A percentile compares a stretch with the other conserved stretches of the same genome.
Evolutionary conservation across 1,140 invertebrate species (phyloP).

Genomic region (Cephus cinctus): DNA sequence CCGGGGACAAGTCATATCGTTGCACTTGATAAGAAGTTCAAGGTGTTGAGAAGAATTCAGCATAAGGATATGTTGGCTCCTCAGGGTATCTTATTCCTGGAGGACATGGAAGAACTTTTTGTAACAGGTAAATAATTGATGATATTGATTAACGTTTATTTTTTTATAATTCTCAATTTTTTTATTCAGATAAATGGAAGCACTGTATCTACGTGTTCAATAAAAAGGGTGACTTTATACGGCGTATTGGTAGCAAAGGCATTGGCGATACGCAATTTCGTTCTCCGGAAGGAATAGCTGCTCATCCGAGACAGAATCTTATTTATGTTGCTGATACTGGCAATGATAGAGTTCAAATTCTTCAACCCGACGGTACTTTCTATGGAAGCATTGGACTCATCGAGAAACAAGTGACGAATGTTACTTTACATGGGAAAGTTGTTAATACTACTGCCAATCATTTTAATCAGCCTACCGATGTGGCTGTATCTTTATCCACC

Average conservation of each 20-base stretch:
- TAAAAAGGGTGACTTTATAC: slow-evolving; percentile 60
- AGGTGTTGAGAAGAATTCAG: slow-evolving; percentile 52
- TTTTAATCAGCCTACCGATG: slow-evolving; percentile 69
- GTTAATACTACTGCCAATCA: slow-evolving; percentile 38
- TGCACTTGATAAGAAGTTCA: slow-evolving; percentile 60
- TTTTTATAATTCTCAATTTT: not conserved
- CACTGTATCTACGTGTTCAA: slow-evolving; percentile 76
- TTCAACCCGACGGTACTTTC: slow-evolving; percentile 20
- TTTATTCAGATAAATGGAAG: slow-evolving; percentile 66
- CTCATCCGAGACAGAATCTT: slow-evolving; percentile 57
- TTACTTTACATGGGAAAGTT: slow-evolving; percentile 10
- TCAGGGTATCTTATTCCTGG: slow-evolving; percentile 66
- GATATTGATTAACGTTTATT: slow-evolving; percentile 1
- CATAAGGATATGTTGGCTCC: slow-evolving; percentile 65
- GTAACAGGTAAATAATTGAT: slow-evolving; percentile 54
- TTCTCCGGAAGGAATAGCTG: slow-evolving; percentile 73
- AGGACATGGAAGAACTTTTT: slow-evolving; percentile 61
- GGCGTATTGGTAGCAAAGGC: slow-evolving; percentile 66
- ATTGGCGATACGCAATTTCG: slow-evolving; percentile 61
- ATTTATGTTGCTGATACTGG: slow-evolving; percentile 78
- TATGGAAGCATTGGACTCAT: slow-evolving; percentile 22
- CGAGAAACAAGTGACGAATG: slow-evolving; percentile 4
- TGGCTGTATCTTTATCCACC: slow-evolving; percentile 60
- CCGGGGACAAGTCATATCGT: slow-evolving; percentile 60
- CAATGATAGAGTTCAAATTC: slow-evolving; percentile 65